Evolutionary conservation across 2,888 invertebrate species (phyloP).

Genomic region (Odontomyia ornata): DNA sequence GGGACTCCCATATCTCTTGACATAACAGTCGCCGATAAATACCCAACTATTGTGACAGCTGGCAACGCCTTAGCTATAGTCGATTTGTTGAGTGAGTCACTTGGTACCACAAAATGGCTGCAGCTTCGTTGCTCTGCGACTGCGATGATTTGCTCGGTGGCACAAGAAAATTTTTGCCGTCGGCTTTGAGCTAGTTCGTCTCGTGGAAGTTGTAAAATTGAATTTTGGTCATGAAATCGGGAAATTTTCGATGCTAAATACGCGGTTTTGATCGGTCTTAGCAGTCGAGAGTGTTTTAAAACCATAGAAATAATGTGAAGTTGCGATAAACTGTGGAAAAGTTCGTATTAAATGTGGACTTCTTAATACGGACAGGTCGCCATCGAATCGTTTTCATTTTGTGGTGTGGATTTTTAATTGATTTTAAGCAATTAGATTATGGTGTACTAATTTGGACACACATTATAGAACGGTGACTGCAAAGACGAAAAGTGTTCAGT

Average conservation of each 20-base stretch:
- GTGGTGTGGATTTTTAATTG: slow-evolving; percentile 42
- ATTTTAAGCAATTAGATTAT: slow-evolving; percentile 48
- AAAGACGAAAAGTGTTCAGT: background rate
- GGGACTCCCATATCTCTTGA: background rate
- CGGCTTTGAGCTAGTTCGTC: slow-evolving; percentile 10
- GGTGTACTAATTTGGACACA: slow-evolving; percentile 19
- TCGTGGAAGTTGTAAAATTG: background rate
- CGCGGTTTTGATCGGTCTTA: background rate
- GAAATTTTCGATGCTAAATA: background rate
- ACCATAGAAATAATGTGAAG: background rate
- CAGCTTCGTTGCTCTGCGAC: slow-evolving; percentile 26
- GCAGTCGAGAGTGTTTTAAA: background rate
- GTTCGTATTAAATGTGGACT: background rate
- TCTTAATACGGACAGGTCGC: slow-evolving; percentile 24
- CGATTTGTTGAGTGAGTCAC: background rate
- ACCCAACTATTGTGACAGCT: slow-evolving; percentile 23
- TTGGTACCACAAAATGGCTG: slow-evolving; percentile 41
- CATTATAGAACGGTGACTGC: background rate
- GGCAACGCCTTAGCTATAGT: slow-evolving; percentile 37
- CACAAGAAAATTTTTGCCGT: slow-evolving; percentile 41
- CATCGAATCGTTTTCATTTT: slow-evolving; percentile 38
- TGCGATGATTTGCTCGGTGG: slow-evolving; percentile 28
- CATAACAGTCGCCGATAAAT: slow-evolving; percentile 17
- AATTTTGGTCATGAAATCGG: background rate
- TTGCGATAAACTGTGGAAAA: background rate